Evolutionary conservation across 1,140 invertebrate species (phyloP).

Genomic region (Drosophila ambigua): DNA sequence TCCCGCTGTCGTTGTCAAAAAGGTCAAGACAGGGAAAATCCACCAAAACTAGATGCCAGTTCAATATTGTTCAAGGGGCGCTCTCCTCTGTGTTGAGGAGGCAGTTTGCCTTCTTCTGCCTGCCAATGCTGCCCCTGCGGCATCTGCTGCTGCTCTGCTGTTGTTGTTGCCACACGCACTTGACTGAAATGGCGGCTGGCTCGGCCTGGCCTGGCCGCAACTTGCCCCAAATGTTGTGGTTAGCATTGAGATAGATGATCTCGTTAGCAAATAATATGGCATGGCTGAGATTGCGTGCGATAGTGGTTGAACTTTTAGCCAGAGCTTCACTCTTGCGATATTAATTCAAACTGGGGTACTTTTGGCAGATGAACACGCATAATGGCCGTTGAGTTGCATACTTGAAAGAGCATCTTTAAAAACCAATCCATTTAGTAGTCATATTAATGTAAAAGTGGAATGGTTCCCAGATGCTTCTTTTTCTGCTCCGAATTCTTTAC

Average conservation of each 20-base stretch:
- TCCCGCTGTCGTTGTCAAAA: conserved; percentile 73
- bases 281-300: conserved; percentile 31
- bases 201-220: conserved; percentile 14
- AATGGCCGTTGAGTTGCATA: too few species aligned
- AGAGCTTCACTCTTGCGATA: too few species aligned
- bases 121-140: conserved; percentile 1
- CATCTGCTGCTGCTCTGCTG: background rate
- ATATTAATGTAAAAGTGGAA: too few species aligned
- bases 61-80: conserved; percentile 26
- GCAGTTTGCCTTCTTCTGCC: background rate
- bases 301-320: conserved; percentile 14
- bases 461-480: too few species aligned
- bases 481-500: background rate
- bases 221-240: conserved; percentile 52
- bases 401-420: too few species aligned
- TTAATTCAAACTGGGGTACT: too few species aligned
- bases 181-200: conserved; percentile 17
- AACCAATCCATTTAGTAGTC: too few species aligned
- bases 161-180: conserved; percentile 50
- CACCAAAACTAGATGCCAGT: conserved; percentile 53
- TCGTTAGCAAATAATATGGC: conserved; percentile 44
- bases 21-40: conserved; percentile 73
- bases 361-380: too few species aligned
- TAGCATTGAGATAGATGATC: conserved; percentile 57
- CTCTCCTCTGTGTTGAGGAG: conserved; percentile 1